These are phyloP conservation scores for Ptyas mucosa DNA, from an alignment of 2,113 vertebrate genomes.

Conservation along the genomic window DNA sequence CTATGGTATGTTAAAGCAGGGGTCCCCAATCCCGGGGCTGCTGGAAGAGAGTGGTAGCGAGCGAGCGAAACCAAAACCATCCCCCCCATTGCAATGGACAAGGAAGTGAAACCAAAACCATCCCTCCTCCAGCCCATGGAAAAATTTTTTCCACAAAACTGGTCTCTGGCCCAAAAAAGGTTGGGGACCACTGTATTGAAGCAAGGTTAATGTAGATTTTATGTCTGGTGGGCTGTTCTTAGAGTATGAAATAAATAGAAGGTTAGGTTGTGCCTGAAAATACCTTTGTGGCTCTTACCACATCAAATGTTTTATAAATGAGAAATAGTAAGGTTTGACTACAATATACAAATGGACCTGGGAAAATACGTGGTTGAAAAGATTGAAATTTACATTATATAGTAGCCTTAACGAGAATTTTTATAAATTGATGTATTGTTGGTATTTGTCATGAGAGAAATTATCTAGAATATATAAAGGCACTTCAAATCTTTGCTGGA, in stretches of 20 bases:
- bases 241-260: neutral
- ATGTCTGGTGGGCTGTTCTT: neutral
- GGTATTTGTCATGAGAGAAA: neutral
- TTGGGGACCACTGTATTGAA: neutral
- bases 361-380: neutral
- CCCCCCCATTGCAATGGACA: no score
- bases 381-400: neutral
- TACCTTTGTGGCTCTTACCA: neutral
- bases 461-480: neutral
- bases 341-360: neutral
- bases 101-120: neutral
- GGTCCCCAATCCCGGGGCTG: no score
- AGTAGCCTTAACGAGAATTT: neutral
- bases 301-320: neutral
- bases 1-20: neutral
- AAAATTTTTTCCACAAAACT: neutral
- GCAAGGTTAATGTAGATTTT: neutral
- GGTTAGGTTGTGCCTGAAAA: neutral
- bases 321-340: neutral
- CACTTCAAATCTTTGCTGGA: neutral
- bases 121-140: neutral
- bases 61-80: neutral
- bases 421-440: neutral
- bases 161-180: neutral
- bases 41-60: neutral